A percentile compares a stretch with the other conserved stretches of the same genome.
Evolutionary conservation across 2,113 vertebrate genomes (phyloP).

Genomic region (Chiloscyllium plagiosum): DNA sequence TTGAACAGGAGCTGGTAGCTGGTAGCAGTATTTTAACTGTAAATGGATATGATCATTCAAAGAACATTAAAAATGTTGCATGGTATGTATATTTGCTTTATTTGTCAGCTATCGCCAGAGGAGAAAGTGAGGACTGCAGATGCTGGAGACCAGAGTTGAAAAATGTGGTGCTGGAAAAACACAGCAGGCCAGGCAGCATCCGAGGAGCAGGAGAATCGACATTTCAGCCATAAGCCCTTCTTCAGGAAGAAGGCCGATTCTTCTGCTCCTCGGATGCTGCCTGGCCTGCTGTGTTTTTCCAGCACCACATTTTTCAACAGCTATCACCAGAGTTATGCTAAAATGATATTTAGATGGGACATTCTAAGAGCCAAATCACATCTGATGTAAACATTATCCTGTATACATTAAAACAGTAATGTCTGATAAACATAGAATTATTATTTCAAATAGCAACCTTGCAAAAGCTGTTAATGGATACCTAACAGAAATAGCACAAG

Average conservation of each 20-base stretch:
- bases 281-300: no score
- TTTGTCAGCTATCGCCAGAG: not conserved
- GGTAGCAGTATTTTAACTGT: no score
- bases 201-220: no score
- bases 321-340: not conserved
- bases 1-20: no score
- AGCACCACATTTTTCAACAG: not conserved
- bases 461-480: not conserved
- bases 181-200: no score
- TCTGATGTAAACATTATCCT: not conserved
- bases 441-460: not conserved
- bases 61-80: not conserved
- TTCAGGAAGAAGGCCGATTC: no score
- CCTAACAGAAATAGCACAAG: not conserved
- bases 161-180: no score
- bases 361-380: not conserved
- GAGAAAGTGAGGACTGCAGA: no score
- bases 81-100: not conserved
- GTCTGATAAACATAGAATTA: not conserved
- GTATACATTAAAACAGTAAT: not conserved
- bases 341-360: not conserved
- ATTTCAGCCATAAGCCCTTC: no score
- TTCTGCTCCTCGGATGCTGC: no score
- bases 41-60: not conserved
- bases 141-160: no score